Evolutionary conservation across 2,113 vertebrate species (phyloP).

Genomic region (Ascaphus truei): DNA sequence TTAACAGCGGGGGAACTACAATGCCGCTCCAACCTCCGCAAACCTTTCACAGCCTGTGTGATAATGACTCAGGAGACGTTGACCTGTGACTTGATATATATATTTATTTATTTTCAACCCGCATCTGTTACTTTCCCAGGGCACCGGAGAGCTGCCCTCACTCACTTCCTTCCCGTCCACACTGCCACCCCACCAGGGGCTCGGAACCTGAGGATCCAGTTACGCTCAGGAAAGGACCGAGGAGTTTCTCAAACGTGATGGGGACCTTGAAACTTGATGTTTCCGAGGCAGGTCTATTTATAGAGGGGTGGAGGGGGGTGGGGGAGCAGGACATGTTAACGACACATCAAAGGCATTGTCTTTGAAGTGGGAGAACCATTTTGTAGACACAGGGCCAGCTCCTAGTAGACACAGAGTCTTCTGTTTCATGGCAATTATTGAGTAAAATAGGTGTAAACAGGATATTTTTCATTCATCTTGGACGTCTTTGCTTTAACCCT

Average conservation of each 20-base stretch:
- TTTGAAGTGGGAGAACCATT: too few relatives aligned
- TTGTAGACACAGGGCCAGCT: too few relatives aligned
- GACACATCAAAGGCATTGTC: too few relatives aligned
- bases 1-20: constrained; percentile 5
- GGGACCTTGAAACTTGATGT: neutral
- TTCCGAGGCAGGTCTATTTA: neutral
- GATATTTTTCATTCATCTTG: too few relatives aligned
- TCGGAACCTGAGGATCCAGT: neutral
- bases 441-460: too few relatives aligned
- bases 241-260: neutral
- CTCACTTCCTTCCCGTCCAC: constrained; percentile 15
- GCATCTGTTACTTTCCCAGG: constrained; percentile 5
- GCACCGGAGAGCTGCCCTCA: neutral
- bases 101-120: neutral
- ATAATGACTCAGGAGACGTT: constrained; percentile 30
- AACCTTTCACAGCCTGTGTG: constrained; percentile 2
- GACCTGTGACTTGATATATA: constrained; percentile 23
- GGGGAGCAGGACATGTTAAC: too few relatives aligned
- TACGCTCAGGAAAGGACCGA: constrained; percentile 4
- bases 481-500: too few relatives aligned
- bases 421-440: too few relatives aligned
- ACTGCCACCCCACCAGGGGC: neutral
- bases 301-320: too few relatives aligned
- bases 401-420: too few relatives aligned
- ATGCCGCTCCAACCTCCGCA: neutral